Conservation (phyloP, 35 echinoderm and acorn worm genomes). For the Diadema setosum region DNA sequence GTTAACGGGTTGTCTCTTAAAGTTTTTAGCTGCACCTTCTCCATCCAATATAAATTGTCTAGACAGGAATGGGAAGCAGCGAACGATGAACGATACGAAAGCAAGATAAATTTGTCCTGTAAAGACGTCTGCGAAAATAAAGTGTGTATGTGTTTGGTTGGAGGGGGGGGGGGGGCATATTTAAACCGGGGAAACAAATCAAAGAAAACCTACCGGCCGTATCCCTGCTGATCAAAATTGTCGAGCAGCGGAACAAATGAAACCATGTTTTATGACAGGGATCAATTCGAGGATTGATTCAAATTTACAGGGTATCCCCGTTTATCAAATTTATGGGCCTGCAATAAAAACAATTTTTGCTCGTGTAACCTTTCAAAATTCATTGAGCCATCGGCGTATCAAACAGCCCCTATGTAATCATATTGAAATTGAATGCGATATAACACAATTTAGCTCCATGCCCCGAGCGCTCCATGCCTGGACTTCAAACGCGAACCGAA, state of each 20-base stretch:
- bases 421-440: background rate
- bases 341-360: background rate
- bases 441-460: background rate
- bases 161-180: no score
- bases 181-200: no score
- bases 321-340: background rate
- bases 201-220: background rate
- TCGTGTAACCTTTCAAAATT: background rate
- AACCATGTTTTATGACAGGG: background rate
- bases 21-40: no score
- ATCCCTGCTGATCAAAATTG: background rate
- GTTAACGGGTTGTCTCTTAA: no score
- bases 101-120: no score
- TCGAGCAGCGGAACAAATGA: background rate
- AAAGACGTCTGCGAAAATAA: no score
- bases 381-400: background rate
- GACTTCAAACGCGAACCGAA: no score
- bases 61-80: no score
- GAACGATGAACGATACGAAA: no score
- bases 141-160: no score
- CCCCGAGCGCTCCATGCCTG: no score
- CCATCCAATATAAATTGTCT: no score
- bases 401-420: background rate
- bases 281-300: background rate
- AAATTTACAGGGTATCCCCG: background rate